Evolutionary conservation across 2,888 invertebrate genomes (phyloP).

Genomic region (Craniophora ligustri): DNA sequence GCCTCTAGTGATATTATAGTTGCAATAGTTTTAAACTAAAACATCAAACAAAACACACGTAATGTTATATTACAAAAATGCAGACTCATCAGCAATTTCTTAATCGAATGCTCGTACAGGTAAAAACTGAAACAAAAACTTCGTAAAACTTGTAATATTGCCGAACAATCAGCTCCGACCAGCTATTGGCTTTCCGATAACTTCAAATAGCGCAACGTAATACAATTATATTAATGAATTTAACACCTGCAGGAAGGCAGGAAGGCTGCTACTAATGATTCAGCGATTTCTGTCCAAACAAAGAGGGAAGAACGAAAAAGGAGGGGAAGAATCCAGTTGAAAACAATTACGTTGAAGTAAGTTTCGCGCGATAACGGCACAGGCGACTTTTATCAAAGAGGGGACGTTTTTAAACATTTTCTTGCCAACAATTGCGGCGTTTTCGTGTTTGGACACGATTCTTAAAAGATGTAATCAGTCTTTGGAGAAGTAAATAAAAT

Average conservation of each 20-base stretch:
- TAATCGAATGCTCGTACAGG: background rate
- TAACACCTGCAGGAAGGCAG: conserved; percentile 52
- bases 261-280: conserved; percentile 50
- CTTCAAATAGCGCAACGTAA: conserved; percentile 46
- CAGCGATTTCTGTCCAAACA: conserved; percentile 57
- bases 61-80: background rate
- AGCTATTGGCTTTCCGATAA: conserved; percentile 52
- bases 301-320: conserved; percentile 52
- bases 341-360: conserved; percentile 78
- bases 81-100: background rate
- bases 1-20: too few relatives aligned
- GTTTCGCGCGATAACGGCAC: conserved; percentile 75
- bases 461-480: conserved; percentile 50
- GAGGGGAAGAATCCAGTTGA: conserved; percentile 68
- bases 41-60: too few relatives aligned
- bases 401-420: conserved; percentile 61
- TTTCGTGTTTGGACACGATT: conserved; percentile 45
- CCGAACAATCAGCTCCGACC: conserved; percentile 29
- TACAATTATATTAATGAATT: conserved; percentile 57
- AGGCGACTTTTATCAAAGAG: conserved; percentile 69
- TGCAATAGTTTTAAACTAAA: too few relatives aligned
- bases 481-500: conserved; percentile 46
- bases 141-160: conserved; percentile 27
- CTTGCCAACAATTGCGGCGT: conserved; percentile 48
- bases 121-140: conserved; percentile 17